Percentiles rank a stretch among this genome's conserved stretches.
phyloP scores from a whole-genome alignment of 2,113 vertebrate genomes.

The Zapornia atra region DNA sequence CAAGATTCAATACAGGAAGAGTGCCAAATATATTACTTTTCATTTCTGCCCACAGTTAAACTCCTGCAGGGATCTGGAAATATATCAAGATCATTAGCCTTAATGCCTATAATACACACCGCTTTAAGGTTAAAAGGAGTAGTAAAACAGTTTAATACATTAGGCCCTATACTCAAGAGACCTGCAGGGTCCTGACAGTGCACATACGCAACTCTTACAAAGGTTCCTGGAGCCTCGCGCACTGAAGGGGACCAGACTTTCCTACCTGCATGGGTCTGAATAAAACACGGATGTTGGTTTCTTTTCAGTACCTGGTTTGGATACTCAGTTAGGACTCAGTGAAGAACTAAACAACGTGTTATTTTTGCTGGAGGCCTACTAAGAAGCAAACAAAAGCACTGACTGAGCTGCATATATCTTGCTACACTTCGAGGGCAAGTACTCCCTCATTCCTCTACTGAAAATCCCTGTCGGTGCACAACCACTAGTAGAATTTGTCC shows the following conservation, averaged over 20 bases:
- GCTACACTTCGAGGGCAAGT: fast-evolving
- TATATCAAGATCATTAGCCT: conserved; percentile 65
- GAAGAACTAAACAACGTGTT: neutral
- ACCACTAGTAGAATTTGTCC: neutral
- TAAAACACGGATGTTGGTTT: neutral
- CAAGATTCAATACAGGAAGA: conserved; percentile 42
- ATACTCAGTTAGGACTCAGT: neutral
- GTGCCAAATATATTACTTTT: conserved; percentile 68
- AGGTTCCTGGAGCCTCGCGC: neutral
- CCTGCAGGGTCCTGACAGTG: neutral
- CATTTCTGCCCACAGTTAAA: conserved; percentile 54
- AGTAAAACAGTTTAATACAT: conserved; percentile 15
- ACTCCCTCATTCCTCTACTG: neutral
- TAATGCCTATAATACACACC: conserved; percentile 42
- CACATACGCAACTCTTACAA: neutral
- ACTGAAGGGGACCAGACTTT: neutral
- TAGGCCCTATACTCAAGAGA: neutral
- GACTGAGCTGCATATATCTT: neutral
- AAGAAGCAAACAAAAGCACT: neutral
- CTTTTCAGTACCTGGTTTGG: neutral
- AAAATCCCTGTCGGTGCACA: neutral
- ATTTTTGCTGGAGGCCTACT: neutral
- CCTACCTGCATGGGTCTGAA: neutral
- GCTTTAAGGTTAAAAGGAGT: conserved; percentile 20
- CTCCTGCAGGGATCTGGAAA: conserved; percentile 56